Evolutionary conservation across 2,888 invertebrate species (phyloP).

Genomic region (Drosophila tanythrix): DNA sequence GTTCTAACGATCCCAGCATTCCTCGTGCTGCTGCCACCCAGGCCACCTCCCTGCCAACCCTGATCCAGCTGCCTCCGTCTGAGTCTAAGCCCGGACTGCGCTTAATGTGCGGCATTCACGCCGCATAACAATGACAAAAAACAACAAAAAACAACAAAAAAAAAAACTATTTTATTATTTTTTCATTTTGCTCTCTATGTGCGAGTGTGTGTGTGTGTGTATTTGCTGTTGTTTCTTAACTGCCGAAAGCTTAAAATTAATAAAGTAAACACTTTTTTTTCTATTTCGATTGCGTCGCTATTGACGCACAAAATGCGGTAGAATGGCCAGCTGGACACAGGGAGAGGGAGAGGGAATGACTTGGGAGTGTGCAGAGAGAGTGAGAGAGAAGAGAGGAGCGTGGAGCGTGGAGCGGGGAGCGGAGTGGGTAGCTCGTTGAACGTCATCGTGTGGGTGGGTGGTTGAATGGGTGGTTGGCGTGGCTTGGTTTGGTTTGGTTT

Average conservation of each 20-base stretch:
- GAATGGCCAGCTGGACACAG: conserved; percentile 16
- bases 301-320: conserved; percentile 56
- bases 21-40: not conserved
- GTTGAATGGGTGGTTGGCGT: not conserved
- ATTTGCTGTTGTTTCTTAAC: conserved; percentile 61
- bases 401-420: not conserved
- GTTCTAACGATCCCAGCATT: conserved; percentile 6
- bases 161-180: conserved; percentile 21
- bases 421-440: conserved; percentile 9
- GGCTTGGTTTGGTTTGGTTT: conserved; percentile 19
- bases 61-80: not conserved
- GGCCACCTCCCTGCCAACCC: conserved; percentile 1
- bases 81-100: conserved; percentile 33
- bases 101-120: conserved; percentile 69
- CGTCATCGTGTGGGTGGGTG: conserved; percentile 28
- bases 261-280: conserved; percentile 69
- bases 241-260: conserved; percentile 77
- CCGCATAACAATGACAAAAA: conserved; percentile 59
- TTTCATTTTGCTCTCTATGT: conserved; percentile 10
- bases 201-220: conserved; percentile 12
- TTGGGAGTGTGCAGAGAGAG: not conserved
- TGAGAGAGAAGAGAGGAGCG: not conserved
- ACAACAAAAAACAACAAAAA: not conserved
- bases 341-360: not conserved
- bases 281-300: conserved; percentile 41